Evolutionary conservation across 2,888 invertebrate genomes (phyloP).

Genomic region (Odontomyia ornata): DNA sequence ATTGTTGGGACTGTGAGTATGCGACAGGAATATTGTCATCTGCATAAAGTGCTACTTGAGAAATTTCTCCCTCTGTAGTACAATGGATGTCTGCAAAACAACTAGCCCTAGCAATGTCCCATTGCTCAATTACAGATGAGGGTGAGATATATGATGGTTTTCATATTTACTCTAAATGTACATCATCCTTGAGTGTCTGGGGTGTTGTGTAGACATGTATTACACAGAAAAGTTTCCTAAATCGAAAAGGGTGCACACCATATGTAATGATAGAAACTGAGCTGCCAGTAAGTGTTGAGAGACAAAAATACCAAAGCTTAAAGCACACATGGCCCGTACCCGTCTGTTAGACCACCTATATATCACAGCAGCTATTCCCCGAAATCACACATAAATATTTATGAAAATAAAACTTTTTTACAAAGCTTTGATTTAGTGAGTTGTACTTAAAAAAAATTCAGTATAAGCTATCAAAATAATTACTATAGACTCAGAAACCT

Average conservation of each 20-base stretch:
- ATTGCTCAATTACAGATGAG: background rate
- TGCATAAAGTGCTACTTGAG: constrained; percentile 41
- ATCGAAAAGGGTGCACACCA: background rate
- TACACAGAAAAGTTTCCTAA: background rate
- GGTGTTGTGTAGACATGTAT: background rate
- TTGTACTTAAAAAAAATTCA: no score
- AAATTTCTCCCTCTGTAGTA: constrained; percentile 41
- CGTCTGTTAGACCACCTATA: no score
- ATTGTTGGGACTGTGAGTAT: constrained; percentile 35
- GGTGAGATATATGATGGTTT: background rate
- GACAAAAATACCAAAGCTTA: no score
- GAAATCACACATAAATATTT: no score
- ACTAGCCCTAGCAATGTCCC: background rate
- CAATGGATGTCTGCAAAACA: constrained; percentile 37
- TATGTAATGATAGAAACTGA: no score
- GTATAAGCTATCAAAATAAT: no score
- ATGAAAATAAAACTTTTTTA: no score
- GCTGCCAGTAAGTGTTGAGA: no score
- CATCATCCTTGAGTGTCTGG: background rate
- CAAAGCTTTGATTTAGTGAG: no score
- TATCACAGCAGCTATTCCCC: no score
- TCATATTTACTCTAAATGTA: background rate
- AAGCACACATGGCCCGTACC: no score
- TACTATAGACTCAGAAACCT: no score
- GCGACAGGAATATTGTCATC: constrained; percentile 42